Base-by-base conservation (phyloP, 2,888 invertebrate species). In the Phengaris arion region DNA sequence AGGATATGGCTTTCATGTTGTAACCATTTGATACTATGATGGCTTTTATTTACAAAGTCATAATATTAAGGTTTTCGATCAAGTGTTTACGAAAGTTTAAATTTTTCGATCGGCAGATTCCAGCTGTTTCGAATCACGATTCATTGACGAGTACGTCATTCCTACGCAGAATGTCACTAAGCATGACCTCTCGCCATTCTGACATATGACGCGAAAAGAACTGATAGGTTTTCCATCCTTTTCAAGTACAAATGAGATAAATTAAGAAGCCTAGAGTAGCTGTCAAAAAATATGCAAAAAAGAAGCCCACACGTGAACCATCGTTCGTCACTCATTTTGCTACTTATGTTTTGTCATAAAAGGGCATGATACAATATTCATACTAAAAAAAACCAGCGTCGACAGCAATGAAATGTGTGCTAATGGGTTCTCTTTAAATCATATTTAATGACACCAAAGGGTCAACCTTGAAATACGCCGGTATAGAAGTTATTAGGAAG, bases 1-100 rank as follows among this genome's bases (percentile, higher is more conserved):
- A 64, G 64, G 64, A 64, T 64, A 64, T 45, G 22, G 64, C 64
- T 64, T 64, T 64, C 35, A 45, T 64, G 35, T 64, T 64, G 35
- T 64, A 13, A 64, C 12, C 64, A 64, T 64, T 45, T 2, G 35
- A 64, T 52, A 9, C 48, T 48, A 15, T 59, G 15, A 0, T 15
- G 15, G 59, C 59, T 22, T 59, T 59, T 22, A 59, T 22, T 22
- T 15, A 10, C 15, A 59, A 59, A 35, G 2, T 35, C 4, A 35
- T 35, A 35, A 35, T 35, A 35, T 22, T 22, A 22, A 22, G 22
- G 35, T 35, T 35, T 35, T 35, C 35, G 35, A 35, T 35, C 4
- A 4, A 35, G 35, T 35, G 35, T 35, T 35, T 2, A 35, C 35
- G 35, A 35, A 22, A 3, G 35, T 35, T 35, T 35, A 35, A 35